Evolutionary conservation across 2,888 invertebrate species (phyloP), one percentile per base, ranked within the genome.

Genomic region (Apodemia duryi): DNA sequence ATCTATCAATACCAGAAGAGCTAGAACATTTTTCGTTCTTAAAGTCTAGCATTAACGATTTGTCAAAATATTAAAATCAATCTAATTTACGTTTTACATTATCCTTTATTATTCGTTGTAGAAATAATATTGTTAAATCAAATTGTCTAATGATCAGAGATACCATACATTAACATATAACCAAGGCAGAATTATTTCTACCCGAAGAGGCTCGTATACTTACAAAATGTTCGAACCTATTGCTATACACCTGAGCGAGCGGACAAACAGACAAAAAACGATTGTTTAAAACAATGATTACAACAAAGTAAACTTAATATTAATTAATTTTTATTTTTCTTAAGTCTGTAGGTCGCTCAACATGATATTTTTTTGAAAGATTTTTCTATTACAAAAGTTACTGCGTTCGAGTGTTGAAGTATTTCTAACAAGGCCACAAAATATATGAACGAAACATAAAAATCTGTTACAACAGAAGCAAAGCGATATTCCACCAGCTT

Each of bases 241-340:
- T 73, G 86, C 85, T 87, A 87, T 77, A 84, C 85, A 82, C 85
- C 88, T 88, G 86, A 80, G 87, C 78, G 83, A 78, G 86, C 85
- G 78, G 81, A 82, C 77, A 84, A 81, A 85, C 81, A 86, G 80
- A 87, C 82, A 86, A 77, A 85, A 84, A 84, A 82, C 68, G 74
- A 75, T 76, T 76, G 72, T 81, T 82, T 83, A 80, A 81, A 82
- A 71, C 72, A 73, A 77, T 76, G 79, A 77, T 71, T 13, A 68
- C 67, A 72, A 70, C 68, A 70, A 69, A 70, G 65, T 70, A 71
- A 69, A 69, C 70, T 70, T 73, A 69, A 67, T 69, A 68, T 71
- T 64, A 54, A 66, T 46, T 62, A 65, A 21, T 21, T 61, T 65
- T 60, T 35, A 66, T 51, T 64, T 66, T 52, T 13, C 13, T 63